Base-by-base conservation (phyloP, 2,888 invertebrate genomes). In the Zeuzera pyrina region DNA sequence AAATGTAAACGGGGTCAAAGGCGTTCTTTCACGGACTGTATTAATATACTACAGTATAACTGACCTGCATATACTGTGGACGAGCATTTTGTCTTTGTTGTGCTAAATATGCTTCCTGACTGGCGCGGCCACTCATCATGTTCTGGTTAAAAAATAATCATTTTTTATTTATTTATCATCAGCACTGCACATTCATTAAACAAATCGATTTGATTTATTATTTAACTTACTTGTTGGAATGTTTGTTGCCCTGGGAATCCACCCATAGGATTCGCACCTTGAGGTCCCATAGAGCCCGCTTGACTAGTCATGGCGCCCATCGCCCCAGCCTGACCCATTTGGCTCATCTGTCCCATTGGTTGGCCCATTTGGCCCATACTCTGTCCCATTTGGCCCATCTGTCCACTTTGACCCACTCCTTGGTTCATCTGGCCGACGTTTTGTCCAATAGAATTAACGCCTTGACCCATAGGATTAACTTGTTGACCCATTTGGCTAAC, bases 11-110 rank as follows among this genome's bases (percentile, higher is more conserved):
- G n/a, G n/a, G n/a, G n/a, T n/a, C n/a, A n/a, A n/a, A n/a, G n/a
- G n/a, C n/a, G n/a, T n/a, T n/a, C n/a, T n/a, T n/a, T n/a, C n/a
- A n/a, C n/a, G n/a, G n/a, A n/a, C n/a, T n/a, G n/a, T n/a, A n/a
- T n/a, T n/a, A n/a, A n/a, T n/a, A n/a, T n/a, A n/a, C n/a, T n/a
- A n/a, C n/a, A n/a, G n/a, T n/a, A n/a, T n/a, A n/a, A 25, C 31
- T 29, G 41, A 87, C 87, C 77, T 91, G 91, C 81, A 90, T 87
- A 48, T 90, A 90, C 21, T 88, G 88, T 2, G 89, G 87, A 21
- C 90, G 74, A 1, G 86, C 74, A 34, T 81, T 85, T 47, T 88
- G 88, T 56, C 87, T 76, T 47, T 87, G 85, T 41, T 87, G 87
- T 15, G 85, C 85, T 52, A 87, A 70, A 44, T 87, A 87, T 1